Percentiles rank a stretch among this genome's conserved stretches.
Evolutionary conservation across 1,140 invertebrate genomes (phyloP).

Genomic region (honey bee (Apis mellifera)): Amel_HAv3.1 CM009932.2:8412501-8413000

Average conservation of each 20-base stretch:
- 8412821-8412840: background rate
- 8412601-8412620: background rate
- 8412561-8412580: background rate
- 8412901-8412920: background rate
- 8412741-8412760: background rate
- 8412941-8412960: slow-evolving; percentile 38
- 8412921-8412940: background rate
- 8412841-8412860: too few relatives aligned
- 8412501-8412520: too few relatives aligned
- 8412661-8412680: background rate
- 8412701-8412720: background rate
- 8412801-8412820: background rate
- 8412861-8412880: slow-evolving; percentile 5
- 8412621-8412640: background rate
- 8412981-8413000: slow-evolving; percentile 20
- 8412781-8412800: slow-evolving; percentile 21
- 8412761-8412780: slow-evolving; percentile 11
- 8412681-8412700: slow-evolving; percentile 20
- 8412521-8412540: too few relatives aligned
- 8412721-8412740: background rate
- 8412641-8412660: background rate
- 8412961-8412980: slow-evolving; percentile 19
- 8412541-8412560: too few relatives aligned
- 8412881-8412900: background rate
- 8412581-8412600: background rate